These are phyloP conservation scores for Dermochelys coriacea DNA, from an alignment of 2,797 vertebrate genomes.

Conservation along the genomic window DNA sequence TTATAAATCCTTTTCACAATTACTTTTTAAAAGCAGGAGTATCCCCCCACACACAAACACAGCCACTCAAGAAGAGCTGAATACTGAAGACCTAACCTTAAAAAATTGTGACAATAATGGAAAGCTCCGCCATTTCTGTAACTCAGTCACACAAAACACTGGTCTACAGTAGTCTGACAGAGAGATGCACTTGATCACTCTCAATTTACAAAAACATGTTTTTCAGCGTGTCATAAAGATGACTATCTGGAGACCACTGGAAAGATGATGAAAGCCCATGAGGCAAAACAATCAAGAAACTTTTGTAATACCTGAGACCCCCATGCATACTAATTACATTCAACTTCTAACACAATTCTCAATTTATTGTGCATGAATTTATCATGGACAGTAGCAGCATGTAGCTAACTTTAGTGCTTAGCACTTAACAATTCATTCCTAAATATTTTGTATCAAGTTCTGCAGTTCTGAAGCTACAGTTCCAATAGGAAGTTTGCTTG, in stretches of 20 bases:
- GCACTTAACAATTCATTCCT: constrained; percentile 34
- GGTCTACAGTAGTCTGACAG: neutral
- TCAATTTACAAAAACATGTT: constrained; percentile 2
- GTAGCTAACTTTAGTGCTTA: neutral
- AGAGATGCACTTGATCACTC: neutral
- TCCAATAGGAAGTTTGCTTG: neutral
- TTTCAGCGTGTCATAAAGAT: constrained; percentile 5
- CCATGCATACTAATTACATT: neutral
- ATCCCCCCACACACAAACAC: neutral
- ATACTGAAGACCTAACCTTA: constrained; percentile 13
- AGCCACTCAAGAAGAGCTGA: constrained; percentile 18
- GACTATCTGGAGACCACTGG: neutral
- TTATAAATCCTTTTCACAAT: constrained; percentile 49
- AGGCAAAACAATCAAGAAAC: neutral
- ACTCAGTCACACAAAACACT: constrained; percentile 35
- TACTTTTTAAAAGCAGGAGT: constrained; percentile 20
- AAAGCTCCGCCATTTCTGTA: constrained; percentile 1
- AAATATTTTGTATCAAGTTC: neutral
- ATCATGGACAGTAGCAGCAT: constrained; percentile 1
- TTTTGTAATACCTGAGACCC: neutral
- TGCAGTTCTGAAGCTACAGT: neutral
- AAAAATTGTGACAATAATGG: constrained; percentile 20
- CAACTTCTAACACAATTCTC: constrained; percentile 26
- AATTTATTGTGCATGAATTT: constrained; percentile 22
- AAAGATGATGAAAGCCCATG: neutral